These are phyloP conservation scores for Fopius arisanus DNA, from an alignment of 1,140 invertebrate genomes.

Conservation along the genomic window DNA sequence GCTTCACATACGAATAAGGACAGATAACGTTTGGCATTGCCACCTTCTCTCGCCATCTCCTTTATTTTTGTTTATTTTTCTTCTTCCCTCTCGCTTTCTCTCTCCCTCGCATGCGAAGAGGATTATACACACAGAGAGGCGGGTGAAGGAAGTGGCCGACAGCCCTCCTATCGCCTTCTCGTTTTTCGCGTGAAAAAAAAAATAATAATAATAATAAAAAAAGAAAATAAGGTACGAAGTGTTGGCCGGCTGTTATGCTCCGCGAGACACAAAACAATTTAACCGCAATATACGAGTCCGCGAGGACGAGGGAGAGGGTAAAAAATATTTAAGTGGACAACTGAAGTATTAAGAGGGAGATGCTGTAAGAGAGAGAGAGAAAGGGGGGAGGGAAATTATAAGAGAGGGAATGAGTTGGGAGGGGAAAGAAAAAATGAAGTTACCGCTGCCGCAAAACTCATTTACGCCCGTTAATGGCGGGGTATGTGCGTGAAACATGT, in stretches of 20 bases:
- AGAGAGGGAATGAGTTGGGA: background rate
- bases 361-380: background rate
- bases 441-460: constrained; percentile 34
- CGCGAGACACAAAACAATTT: constrained; percentile 34
- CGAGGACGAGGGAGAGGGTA: background rate
- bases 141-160: constrained; percentile 23
- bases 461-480: constrained; percentile 31
- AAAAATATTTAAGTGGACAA: constrained; percentile 20
- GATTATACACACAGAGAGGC: constrained; percentile 5
- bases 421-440: background rate
- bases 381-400: constrained; percentile 12
- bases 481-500: constrained; percentile 24
- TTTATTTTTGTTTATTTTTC: background rate
- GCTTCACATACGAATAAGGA: background rate
- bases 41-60: background rate
- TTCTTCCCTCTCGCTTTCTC: background rate
- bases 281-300: constrained; percentile 28
- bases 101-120: background rate
- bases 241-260: constrained; percentile 27
- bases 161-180: constrained; percentile 11
- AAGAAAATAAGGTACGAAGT: constrained; percentile 9
- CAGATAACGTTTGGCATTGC: background rate
- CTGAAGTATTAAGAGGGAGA: background rate
- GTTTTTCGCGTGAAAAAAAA: constrained; percentile 1
- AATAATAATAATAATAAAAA: constrained; percentile 5